Evolutionary conservation across 2,797 vertebrate species (phyloP).

Genomic region (Psittacula derbiana): DNA sequence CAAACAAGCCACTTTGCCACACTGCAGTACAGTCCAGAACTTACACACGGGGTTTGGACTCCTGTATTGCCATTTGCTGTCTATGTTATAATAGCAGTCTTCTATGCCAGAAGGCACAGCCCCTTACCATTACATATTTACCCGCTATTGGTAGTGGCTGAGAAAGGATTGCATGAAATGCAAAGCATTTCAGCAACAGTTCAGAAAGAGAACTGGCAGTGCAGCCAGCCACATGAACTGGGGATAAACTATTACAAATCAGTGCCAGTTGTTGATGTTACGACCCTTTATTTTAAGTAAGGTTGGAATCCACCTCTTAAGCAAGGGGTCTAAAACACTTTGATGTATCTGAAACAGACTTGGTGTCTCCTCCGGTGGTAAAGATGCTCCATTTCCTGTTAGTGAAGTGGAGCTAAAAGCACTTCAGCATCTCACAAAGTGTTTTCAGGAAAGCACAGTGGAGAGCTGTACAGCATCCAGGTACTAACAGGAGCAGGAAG

Average conservation of each 20-base stretch:
- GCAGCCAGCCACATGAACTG: background rate
- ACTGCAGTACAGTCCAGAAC: background rate
- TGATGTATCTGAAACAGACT: background rate
- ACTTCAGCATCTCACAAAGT: background rate
- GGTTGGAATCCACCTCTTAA: background rate
- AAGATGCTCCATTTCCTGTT: background rate
- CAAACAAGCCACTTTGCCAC: background rate
- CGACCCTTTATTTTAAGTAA: slow-evolving; percentile 25
- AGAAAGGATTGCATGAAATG: rapidly evolving
- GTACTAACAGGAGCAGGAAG: background rate
- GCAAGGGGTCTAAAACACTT: background rate
- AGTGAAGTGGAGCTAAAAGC: background rate
- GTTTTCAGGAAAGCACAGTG: background rate
- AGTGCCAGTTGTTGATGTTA: background rate
- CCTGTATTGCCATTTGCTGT: background rate
- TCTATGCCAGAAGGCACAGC: background rate
- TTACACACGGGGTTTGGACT: background rate
- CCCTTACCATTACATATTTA: rapidly evolving
- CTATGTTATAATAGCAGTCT: background rate
- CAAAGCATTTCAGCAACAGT: background rate
- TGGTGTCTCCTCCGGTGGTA: background rate
- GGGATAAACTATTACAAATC: background rate
- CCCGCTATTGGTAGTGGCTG: background rate
- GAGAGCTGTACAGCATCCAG: background rate
- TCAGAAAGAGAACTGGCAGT: background rate